These are phyloP conservation scores for Rhingia rostrata DNA, from an alignment of 2,888 invertebrate genomes.

Conservation along the genomic window DNA sequence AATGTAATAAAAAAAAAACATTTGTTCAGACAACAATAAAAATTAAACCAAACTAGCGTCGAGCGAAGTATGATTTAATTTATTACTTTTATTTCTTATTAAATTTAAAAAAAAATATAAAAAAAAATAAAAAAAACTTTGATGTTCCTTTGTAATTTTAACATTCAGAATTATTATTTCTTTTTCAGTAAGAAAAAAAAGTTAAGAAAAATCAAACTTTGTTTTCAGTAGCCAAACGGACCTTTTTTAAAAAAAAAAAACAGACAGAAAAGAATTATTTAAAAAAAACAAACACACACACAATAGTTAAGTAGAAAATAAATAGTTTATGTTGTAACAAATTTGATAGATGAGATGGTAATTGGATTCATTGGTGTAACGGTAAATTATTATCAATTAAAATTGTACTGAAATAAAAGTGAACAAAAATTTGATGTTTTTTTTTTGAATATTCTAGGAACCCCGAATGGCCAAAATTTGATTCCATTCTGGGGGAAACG, in stretches of 20 bases:
- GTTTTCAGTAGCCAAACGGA: constrained; percentile 30
- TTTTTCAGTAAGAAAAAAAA: constrained; percentile 46
- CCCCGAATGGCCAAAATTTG: too few species aligned
- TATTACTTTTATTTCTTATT: constrained; percentile 7
- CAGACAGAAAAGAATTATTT: constrained; percentile 26
- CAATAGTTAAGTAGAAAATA: constrained; percentile 37
- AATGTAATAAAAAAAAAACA: background rate
- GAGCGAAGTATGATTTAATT: constrained; percentile 12
- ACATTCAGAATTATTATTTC: constrained; percentile 55
- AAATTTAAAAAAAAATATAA: constrained; percentile 21
- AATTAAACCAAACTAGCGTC: background rate
- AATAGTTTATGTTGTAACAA: constrained; percentile 57
- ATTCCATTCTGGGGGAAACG: too few species aligned
- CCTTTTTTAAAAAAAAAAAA: constrained; percentile 5
- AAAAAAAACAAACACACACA: constrained; percentile 26
- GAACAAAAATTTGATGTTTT: constrained; percentile 30
- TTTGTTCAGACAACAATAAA: background rate
- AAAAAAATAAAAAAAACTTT: constrained; percentile 46
- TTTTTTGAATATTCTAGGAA: background rate
- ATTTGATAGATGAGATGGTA: constrained; percentile 42
- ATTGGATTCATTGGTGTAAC: constrained; percentile 62
- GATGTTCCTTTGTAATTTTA: constrained; percentile 69
- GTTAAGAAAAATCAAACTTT: constrained; percentile 17
- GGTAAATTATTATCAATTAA: constrained; percentile 57
- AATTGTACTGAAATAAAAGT: constrained; percentile 66